Evolutionary conservation across 2,797 vertebrate genomes (phyloP).

Genomic region (Anisognathus igniventris): DNA sequence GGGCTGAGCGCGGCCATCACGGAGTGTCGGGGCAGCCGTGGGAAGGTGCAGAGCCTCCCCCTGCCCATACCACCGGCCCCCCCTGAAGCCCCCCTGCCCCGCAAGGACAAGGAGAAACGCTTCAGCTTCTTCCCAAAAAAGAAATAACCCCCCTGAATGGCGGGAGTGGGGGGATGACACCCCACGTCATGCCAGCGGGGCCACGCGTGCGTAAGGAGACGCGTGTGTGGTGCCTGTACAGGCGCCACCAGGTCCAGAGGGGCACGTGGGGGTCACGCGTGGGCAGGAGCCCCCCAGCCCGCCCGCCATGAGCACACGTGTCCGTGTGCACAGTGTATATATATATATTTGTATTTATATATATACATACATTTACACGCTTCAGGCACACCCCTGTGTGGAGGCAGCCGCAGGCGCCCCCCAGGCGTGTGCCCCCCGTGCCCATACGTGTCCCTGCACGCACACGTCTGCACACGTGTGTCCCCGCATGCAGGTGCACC

Average conservation of each 20-base stretch:
- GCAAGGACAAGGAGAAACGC: constrained; percentile 93
- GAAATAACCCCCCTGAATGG: constrained; percentile 77
- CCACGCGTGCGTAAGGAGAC: neutral
- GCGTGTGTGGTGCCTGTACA: neutral
- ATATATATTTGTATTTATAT: constrained; percentile 12
- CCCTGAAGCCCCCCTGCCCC: constrained; percentile 73
- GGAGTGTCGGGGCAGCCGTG: neutral
- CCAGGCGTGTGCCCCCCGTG: neutral
- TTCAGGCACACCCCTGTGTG: rapidly evolving
- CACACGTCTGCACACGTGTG: neutral
- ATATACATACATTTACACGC: neutral
- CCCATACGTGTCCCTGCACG: neutral
- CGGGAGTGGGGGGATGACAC: rapidly evolving
- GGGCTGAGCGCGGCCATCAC: neutral
- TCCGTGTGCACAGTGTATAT: neutral
- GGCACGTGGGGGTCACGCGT: neutral
- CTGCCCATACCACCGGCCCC: constrained; percentile 61
- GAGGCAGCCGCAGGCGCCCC: neutral
- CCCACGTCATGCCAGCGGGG: neutral
- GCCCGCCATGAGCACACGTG: neutral
- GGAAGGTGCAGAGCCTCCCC: neutral
- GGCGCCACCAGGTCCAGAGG: neutral
- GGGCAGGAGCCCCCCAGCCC: neutral
- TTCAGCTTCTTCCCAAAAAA: constrained; percentile 93
- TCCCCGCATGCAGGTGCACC: constrained; percentile 8